Evolutionary conservation across 2,888 invertebrate genomes (phyloP), one percentile per base, ranked within the genome.

Genomic region (Beris chalybata): DNA sequence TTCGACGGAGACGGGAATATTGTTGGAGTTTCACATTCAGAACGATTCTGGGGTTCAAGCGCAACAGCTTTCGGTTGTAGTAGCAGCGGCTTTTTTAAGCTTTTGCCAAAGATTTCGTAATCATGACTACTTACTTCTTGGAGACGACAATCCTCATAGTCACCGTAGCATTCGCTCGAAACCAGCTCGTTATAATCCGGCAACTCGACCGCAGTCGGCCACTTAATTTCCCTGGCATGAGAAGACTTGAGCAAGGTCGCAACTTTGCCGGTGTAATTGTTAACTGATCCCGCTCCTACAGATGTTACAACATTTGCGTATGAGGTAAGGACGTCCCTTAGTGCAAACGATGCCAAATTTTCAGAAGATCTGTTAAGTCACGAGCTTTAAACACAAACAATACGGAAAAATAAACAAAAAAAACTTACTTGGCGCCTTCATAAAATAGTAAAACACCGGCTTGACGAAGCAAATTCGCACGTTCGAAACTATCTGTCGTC

Each of bases 391-490:
- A 15, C 2, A 15, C 11, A 29, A 29, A 9, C 29, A 12, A 7
- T 30, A 29, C 22, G 6, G 7, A n/a, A 11, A 29, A 7, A 4
- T 31, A n/a, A 9, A 9, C 5, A 6, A n/a, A 30, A 52, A 12
- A 6, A 13, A 15, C 50, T 47, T 22, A 58, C 50, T 30, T 52
- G 22, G 50, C n/a, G 54, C 38, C 38, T 38, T 59, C 59, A 3
- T 55, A 59, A 30, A 30, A 55, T 30, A 45, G 29, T 0, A 53
- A 6, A 5, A 58, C 45, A 3, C 43, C 59, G 15, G 45, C 13
- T 59, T 64, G 47, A 9, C 67, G 59, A 31, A 59, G 43, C 5
- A 59, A 15, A 50, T 64, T 53, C 5, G 64, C 64, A 12, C 59
- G 64, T 2, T 59, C 43, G 22, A 61, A 61, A 29, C 52, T 61